Conservation (phyloP, 2,797 vertebrate genomes). For the Poeciliopsis presidionis region DNA sequence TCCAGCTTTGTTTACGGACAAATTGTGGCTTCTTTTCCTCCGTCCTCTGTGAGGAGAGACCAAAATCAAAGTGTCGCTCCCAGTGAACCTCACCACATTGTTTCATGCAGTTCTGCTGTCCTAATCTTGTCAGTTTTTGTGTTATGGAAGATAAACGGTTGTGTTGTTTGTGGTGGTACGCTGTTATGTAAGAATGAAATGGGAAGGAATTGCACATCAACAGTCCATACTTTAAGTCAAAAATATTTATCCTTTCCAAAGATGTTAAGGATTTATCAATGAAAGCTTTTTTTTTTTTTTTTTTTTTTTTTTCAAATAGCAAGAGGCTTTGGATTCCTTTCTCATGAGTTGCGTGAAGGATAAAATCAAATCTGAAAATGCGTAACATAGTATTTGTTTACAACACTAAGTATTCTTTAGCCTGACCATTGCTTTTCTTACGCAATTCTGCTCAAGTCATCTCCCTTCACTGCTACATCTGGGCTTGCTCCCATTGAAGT, state of each 20-base stretch:
- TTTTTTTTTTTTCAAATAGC: neutral
- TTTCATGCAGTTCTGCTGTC: constrained; percentile 39
- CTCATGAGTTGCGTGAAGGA: neutral
- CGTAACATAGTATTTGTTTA: neutral
- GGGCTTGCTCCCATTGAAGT: too few relatives aligned
- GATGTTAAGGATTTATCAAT: neutral
- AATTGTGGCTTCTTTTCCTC: constrained; percentile 50
- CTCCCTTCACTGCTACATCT: too few relatives aligned
- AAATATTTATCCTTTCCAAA: neutral
- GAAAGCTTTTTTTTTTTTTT: neutral
- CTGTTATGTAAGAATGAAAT: neutral
- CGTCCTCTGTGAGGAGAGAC: constrained; percentile 42
- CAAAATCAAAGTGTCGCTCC: constrained; percentile 46
- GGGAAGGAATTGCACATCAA: neutral
- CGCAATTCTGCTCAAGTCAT: too few relatives aligned
- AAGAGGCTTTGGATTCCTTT: neutral
- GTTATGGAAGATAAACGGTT: constrained; percentile 24
- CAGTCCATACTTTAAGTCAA: constrained; percentile 1
- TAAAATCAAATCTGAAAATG: neutral
- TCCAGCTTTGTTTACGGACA: constrained; percentile 42
- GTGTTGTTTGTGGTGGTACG: constrained; percentile 4
- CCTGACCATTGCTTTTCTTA: too few relatives aligned
- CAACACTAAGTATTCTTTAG: neutral
- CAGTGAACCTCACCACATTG: constrained; percentile 34
- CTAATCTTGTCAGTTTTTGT: constrained; percentile 37